These are phyloP conservation scores for Rotaria socialis DNA, from an alignment of 2,888 invertebrate species.

Conservation along the genomic window DNA sequence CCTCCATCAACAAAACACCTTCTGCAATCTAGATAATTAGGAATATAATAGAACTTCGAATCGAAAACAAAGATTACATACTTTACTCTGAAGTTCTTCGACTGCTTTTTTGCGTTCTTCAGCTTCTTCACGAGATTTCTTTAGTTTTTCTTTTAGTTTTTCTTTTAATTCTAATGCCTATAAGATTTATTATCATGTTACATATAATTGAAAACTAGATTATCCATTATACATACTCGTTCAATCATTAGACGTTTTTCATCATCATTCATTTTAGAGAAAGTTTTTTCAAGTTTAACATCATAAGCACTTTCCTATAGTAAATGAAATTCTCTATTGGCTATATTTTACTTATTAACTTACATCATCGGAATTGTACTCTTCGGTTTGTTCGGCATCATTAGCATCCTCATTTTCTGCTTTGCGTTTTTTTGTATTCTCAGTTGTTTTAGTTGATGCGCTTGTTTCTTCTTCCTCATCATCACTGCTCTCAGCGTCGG, in stretches of 20 bases:
- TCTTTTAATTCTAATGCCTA: constrained; percentile 51
- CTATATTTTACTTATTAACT: constrained; percentile 45
- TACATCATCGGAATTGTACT: constrained; percentile 51
- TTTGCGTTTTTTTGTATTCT: constrained; percentile 6
- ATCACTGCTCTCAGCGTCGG: neutral
- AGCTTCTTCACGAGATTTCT: constrained; percentile 51
- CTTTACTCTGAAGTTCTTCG: constrained; percentile 50
- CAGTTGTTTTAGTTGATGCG: neutral
- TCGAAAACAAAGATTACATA: constrained; percentile 48
- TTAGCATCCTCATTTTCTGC: constrained; percentile 44
- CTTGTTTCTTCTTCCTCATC: neutral
- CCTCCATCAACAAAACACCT: constrained; percentile 52
- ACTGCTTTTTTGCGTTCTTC: constrained; percentile 52
- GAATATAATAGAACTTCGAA: neutral
- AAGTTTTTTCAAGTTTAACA: constrained; percentile 52
- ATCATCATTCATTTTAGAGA: constrained; percentile 52
- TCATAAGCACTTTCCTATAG: constrained; percentile 47
- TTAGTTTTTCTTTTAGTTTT: constrained; percentile 50
- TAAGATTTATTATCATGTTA: neutral
- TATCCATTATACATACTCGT: constrained; percentile 47
- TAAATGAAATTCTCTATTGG: constrained; percentile 45
- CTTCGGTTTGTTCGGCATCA: constrained; percentile 52
- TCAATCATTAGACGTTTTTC: constrained; percentile 53
- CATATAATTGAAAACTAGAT: no score
- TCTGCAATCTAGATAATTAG: constrained; percentile 47